Evolutionary conservation across 2,113 vertebrate genomes (phyloP).

Genomic region (Cryptomyrus ogoouensis): DNA sequence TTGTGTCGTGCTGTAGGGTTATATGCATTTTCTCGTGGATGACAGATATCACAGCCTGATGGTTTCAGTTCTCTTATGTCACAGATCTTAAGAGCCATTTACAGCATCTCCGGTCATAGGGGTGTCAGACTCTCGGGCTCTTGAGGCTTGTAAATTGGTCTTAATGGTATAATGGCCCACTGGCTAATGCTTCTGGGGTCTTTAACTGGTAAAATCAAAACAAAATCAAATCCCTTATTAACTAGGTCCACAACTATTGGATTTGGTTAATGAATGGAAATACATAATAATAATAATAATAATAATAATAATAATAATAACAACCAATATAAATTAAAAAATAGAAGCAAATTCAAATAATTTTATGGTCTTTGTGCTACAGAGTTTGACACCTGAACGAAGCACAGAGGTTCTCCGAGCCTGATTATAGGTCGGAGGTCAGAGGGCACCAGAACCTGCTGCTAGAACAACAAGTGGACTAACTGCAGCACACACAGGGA

Average conservation of each 20-base stretch:
- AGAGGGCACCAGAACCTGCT: neutral
- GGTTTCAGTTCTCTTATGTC: conserved; percentile 1
- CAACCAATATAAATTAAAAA: conserved; percentile 16
- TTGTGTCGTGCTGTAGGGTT: conserved; percentile 22
- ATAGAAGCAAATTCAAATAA: conserved; percentile 11
- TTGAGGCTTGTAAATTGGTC: neutral
- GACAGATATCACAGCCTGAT: neutral
- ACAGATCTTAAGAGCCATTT: conserved; percentile 28
- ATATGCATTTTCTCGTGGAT: neutral
- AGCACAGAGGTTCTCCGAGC: conserved; percentile 44
- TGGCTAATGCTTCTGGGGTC: neutral
- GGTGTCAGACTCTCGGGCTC: conserved; percentile 38
- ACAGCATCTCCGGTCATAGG: conserved; percentile 39
- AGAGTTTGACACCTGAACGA: conserved; percentile 44
- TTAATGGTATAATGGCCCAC: neutral
- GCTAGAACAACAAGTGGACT: neutral
- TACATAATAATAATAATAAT: neutral
- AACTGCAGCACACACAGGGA: neutral
- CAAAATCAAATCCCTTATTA: neutral
- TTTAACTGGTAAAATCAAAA: neutral
- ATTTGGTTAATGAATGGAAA: neutral
- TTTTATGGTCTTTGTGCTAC: conserved; percentile 40
- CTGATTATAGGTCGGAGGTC: neutral
- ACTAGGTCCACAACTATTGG: conserved; percentile 20
- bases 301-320: neutral